phyloP scores from a whole-genome alignment of 2,888 invertebrate species.

The Keiferia lycopersicella region DNA sequence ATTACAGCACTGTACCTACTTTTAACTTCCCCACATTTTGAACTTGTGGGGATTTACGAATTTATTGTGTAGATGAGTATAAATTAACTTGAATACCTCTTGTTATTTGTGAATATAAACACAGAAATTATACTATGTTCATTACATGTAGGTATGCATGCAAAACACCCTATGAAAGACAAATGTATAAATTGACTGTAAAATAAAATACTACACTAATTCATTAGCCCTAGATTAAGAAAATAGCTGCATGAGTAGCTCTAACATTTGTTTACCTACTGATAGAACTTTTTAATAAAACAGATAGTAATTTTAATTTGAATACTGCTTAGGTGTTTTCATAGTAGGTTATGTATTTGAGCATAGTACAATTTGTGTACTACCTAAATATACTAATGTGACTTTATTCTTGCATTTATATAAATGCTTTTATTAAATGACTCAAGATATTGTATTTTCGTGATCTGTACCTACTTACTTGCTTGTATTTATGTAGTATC shows the following conservation, averaged over 20 bases:
- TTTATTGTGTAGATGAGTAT: constrained; percentile 1
- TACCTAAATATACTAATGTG: not conserved
- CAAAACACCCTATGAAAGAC: too few species aligned
- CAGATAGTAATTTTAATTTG: too few species aligned
- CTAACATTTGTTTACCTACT: too few species aligned
- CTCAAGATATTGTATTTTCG: constrained; percentile 25
- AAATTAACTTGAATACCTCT: not conserved
- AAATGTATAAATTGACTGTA: too few species aligned
- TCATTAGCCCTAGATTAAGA: too few species aligned
- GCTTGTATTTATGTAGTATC: constrained; percentile 8
- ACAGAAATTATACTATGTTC: not conserved
- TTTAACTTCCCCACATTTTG: not conserved
- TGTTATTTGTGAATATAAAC: not conserved
- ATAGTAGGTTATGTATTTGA: not conserved
- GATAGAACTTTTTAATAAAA: too few species aligned
- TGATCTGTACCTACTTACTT: constrained; percentile 22
- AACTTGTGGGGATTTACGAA: not conserved
- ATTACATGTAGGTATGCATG: not conserved
- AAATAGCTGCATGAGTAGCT: too few species aligned
- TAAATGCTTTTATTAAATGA: constrained; percentile 26
- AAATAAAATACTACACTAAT: too few species aligned
- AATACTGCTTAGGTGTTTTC: not conserved
- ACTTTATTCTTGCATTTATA: constrained; percentile 25
- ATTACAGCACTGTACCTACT: not conserved
- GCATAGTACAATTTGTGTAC: not conserved